These are phyloP conservation scores for Malurus leucopterus DNA, from an alignment of 2,797 vertebrate genomes.

Conservation along the genomic window DNA sequence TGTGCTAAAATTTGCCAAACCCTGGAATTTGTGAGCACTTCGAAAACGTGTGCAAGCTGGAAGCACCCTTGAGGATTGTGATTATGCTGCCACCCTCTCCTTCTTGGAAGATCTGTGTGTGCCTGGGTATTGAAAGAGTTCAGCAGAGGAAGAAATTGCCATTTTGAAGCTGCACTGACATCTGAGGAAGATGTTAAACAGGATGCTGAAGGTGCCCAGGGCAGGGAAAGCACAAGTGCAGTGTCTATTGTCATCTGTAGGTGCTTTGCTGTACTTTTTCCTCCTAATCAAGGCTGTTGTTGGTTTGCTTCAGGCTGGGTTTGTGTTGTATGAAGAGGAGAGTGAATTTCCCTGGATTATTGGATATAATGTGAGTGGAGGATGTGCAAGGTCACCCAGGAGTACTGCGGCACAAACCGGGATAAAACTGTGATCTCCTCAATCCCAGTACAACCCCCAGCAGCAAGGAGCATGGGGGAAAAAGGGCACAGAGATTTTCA, in stretches of 20 bases:
- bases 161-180: background rate
- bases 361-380: background rate
- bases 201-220: background rate
- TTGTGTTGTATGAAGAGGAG: background rate
- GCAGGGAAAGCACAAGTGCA: background rate
- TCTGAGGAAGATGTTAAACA: background rate
- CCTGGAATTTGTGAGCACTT: background rate
- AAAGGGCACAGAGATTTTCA: background rate
- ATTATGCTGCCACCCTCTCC: background rate
- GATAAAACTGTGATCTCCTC: background rate
- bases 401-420: too few relatives aligned
- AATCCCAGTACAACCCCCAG: background rate
- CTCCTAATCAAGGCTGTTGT: background rate
- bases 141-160: background rate
- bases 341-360: background rate
- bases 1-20: background rate
- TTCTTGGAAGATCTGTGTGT: background rate
- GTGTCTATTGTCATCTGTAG: accelerated
- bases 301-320: background rate
- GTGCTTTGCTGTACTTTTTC: background rate
- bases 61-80: background rate
- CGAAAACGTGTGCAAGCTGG: background rate
- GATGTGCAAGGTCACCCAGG: background rate
- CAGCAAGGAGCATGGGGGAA: accelerated
- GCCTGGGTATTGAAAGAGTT: background rate